phyloP scores from a whole-genome alignment of 1,140 invertebrate species.

The Cylas formicarius region DNA sequence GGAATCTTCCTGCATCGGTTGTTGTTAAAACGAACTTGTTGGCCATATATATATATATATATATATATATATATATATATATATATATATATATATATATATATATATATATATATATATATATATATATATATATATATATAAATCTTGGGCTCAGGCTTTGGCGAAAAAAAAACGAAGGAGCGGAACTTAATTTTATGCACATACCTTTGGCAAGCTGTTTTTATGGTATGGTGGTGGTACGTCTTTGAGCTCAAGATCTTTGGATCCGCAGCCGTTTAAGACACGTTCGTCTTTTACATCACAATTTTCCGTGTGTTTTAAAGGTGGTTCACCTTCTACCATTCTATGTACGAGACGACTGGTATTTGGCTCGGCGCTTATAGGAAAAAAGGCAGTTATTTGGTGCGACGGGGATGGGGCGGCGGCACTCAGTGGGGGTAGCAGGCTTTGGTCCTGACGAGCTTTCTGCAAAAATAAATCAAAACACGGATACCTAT shows the following conservation, averaged over 20 bases:
- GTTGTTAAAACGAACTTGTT: too few species aligned
- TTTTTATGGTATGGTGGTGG: conserved; percentile 12
- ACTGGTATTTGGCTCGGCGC: conserved; percentile 17
- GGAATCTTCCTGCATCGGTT: too few species aligned
- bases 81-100: too few species aligned
- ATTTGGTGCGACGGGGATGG: conserved; percentile 4
- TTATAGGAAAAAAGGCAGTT: conserved; percentile 12
- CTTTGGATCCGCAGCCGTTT: conserved; percentile 69
- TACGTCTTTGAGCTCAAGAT: conserved; percentile 50
- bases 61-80: too few species aligned
- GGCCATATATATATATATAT: too few species aligned
- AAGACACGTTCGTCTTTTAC: conserved; percentile 66
- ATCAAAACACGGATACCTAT: conserved; percentile 2
- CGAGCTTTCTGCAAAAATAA: conserved; percentile 25
- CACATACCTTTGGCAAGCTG: conserved; percentile 25
- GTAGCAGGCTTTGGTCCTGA: conserved; percentile 26
- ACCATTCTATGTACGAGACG: conserved; percentile 37
- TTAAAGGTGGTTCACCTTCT: conserved; percentile 36
- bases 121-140: too few species aligned
- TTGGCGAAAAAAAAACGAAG: too few species aligned
- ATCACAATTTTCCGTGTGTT: conserved; percentile 53
- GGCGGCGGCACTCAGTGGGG: conserved; percentile 28
- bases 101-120: too few species aligned
- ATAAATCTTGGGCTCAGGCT: too few species aligned
- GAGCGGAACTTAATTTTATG: too few species aligned